Percentiles rank a stretch among this genome's conserved stretches.
phyloP scores from a whole-genome alignment of 2,113 vertebrate genomes.

The Pygoscelis adeliae region DNA sequence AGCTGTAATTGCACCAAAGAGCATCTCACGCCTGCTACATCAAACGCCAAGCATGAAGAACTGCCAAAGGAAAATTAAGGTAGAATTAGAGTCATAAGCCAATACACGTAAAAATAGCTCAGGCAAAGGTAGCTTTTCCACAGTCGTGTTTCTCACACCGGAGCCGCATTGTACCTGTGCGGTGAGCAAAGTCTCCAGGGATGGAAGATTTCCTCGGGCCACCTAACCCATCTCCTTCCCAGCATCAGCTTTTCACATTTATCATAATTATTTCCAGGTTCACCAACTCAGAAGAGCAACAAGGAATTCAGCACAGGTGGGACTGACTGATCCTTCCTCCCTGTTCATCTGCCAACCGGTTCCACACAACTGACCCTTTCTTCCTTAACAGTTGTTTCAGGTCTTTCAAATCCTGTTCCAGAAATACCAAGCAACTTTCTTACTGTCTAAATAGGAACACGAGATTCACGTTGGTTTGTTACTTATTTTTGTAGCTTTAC shows the following conservation, averaged over 20 bases:
- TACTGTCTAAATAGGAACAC: fast-evolving
- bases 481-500: not conserved
- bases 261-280: not conserved
- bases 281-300: not conserved
- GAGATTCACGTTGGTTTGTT: not conserved
- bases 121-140: not conserved
- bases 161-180: fast-evolving
- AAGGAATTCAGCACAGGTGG: fast-evolving
- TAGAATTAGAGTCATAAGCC: not conserved
- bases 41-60: not conserved
- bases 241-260: not conserved
- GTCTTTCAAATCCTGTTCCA: not conserved
- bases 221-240: not conserved
- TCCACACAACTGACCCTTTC: not conserved
- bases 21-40: not conserved
- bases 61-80: not conserved
- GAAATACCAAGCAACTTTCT: not conserved
- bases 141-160: fast-evolving
- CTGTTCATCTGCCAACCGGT: not conserved
- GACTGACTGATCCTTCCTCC: not conserved
- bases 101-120: fast-evolving
- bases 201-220: not conserved
- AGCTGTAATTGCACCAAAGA: constrained; percentile 38
- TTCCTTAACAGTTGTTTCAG: not conserved
- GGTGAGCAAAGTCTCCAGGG: fast-evolving